These are phyloP conservation scores for Aplodontia rufa DNA, from an alignment of 2,113 vertebrate species.

Conservation along the genomic window DNA sequence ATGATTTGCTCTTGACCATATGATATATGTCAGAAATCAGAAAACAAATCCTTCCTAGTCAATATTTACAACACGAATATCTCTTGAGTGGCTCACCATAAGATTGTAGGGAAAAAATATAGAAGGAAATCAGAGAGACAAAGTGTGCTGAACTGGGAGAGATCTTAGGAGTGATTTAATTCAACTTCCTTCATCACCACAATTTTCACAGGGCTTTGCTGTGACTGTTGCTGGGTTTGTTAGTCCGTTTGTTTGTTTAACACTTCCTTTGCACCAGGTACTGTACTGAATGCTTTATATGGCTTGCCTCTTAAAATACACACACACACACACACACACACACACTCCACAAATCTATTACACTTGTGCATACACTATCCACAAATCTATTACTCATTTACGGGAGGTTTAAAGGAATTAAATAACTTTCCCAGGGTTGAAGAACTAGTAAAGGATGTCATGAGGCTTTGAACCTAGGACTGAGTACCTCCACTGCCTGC, in stretches of 20 bases:
- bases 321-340: neutral
- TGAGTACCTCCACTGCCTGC: neutral
- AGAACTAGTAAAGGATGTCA: neutral
- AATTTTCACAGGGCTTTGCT: neutral
- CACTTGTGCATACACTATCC: neutral
- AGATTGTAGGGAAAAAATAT: neutral
- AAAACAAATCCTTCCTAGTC: constrained; percentile 19
- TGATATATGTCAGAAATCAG: neutral
- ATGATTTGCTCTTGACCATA: constrained; percentile 22
- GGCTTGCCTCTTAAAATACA: neutral
- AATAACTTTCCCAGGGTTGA: neutral
- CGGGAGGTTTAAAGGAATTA: neutral
- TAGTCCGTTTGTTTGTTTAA: neutral
- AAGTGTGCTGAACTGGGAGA: neutral
- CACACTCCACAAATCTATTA: neutral
- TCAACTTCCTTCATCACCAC: neutral
- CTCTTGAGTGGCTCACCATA: neutral
- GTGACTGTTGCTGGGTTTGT: neutral
- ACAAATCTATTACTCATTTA: neutral
- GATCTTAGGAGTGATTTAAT: neutral
- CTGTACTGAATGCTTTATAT: neutral
- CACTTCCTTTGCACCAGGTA: neutral
- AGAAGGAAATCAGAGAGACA: neutral
- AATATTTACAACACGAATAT: neutral
- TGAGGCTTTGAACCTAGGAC: neutral